phyloP scores from a whole-genome alignment of 1,140 invertebrate genomes.

The Propsilocerus akamusi region DNA sequence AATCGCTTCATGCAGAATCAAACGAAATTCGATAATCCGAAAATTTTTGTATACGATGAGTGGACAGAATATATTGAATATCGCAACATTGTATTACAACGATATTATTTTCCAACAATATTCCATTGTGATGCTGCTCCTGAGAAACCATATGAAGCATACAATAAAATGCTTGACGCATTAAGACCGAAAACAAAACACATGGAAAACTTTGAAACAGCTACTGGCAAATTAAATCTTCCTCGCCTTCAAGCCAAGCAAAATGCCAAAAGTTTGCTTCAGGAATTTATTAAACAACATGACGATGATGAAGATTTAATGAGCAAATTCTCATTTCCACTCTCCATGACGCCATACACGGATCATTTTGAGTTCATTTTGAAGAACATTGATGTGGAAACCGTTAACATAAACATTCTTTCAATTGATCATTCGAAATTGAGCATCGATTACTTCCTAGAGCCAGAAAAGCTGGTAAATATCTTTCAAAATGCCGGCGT shows the following conservation, averaged over 20 bases:
- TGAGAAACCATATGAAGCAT: not conserved
- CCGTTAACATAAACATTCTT: not conserved
- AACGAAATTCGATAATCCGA: slow-evolving; percentile 10
- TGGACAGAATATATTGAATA: slow-evolving; percentile 42
- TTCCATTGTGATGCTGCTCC: not conserved
- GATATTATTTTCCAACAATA: slow-evolving; percentile 30
- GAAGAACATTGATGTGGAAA: not conserved
- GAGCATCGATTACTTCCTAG: not conserved
- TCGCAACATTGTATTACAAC: slow-evolving; percentile 28
- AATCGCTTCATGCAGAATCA: slow-evolving; percentile 19
- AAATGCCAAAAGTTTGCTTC: not conserved
- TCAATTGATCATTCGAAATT: not conserved
- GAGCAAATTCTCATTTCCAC: not conserved
- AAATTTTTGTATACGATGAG: slow-evolving; percentile 36
- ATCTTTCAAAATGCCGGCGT: not conserved
- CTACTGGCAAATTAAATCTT: not conserved
- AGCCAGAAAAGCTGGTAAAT: not conserved
- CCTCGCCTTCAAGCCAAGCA: not conserved
- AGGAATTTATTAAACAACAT: not conserved
- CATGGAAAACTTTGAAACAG: not conserved
- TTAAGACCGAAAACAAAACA: not conserved
- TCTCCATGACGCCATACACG: not conserved
- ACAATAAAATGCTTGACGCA: not conserved
- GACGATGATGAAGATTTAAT: not conserved
- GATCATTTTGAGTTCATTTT: not conserved